Conservation (phyloP, 2,113 vertebrate species). For the Podarcis raffonei region DNA sequence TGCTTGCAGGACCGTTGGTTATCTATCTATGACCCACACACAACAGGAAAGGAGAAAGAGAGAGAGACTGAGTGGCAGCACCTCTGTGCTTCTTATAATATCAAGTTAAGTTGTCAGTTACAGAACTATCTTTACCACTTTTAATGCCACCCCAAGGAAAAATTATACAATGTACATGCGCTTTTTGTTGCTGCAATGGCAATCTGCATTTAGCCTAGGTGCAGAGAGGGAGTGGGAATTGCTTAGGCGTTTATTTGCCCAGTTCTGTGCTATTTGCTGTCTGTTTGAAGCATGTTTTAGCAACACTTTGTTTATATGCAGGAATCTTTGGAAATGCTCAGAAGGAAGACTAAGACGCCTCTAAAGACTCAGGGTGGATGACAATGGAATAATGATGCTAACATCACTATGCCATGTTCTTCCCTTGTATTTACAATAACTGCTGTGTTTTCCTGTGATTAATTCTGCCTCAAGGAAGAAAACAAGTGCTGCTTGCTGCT, state of each 20-base stretch:
- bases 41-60: background rate
- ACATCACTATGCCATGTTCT: slow-evolving; percentile 66
- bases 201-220: slow-evolving; percentile 29
- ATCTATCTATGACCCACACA: background rate
- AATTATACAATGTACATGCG: slow-evolving; percentile 41
- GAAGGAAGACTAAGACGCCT: slow-evolving; percentile 52
- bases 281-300: slow-evolving; percentile 31
- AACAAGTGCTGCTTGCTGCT: slow-evolving; percentile 65
- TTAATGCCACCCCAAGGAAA: background rate
- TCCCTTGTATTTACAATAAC: slow-evolving; percentile 66
- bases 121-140: background rate
- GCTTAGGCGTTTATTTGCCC: slow-evolving; percentile 40
- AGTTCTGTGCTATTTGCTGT: slow-evolving; percentile 32
- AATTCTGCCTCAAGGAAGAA: slow-evolving; percentile 57
- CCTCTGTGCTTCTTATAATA: background rate
- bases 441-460: slow-evolving; percentile 72
- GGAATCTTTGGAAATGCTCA: slow-evolving; percentile 51
- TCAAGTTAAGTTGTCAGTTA: background rate
- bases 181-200: slow-evolving; percentile 43
- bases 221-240: background rate
- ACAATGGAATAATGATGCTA: slow-evolving; percentile 65
- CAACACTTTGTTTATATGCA: slow-evolving; percentile 47
- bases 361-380: slow-evolving; percentile 56
- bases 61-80: background rate
- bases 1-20: no score